A percentile compares a stretch with the other conserved stretches of the same genome.
Conservation (phyloP, 2,797 vertebrate genomes). For the Numenius phaeopus region DNA sequence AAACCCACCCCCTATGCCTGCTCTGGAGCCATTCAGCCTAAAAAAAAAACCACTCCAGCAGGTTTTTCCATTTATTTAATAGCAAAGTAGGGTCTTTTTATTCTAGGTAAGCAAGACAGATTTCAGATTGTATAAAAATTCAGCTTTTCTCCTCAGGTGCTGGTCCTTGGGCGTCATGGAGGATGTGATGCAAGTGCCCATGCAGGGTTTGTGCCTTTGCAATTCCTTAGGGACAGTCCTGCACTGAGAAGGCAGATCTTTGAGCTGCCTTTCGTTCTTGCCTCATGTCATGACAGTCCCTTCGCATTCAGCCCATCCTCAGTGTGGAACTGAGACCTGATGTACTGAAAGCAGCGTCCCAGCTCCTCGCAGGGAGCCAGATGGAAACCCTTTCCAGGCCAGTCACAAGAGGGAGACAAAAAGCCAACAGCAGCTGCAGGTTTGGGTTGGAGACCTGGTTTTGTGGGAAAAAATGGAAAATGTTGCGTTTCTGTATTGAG, state of each 20-base stretch:
- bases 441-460: background rate
- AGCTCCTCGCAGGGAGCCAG: accelerated
- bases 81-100: background rate
- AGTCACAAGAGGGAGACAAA: conserved; percentile 23
- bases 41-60: background rate
- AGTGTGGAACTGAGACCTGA: accelerated
- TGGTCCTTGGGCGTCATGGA: accelerated
- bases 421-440: background rate
- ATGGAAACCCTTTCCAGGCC: background rate
- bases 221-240: background rate
- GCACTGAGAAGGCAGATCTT: background rate
- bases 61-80: background rate
- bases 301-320: accelerated
- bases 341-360: accelerated
- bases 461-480: background rate
- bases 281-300: accelerated
- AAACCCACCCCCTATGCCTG: background rate
- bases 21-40: background rate
- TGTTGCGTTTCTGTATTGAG: background rate
- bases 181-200: accelerated
- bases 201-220: background rate
- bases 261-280: background rate
- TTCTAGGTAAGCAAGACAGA: background rate
- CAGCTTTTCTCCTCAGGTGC: accelerated
- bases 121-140: background rate